Evolutionary conservation across 1,140 invertebrate genomes (phyloP).

Genomic region (Stegodyphus mimosarum): DNA sequence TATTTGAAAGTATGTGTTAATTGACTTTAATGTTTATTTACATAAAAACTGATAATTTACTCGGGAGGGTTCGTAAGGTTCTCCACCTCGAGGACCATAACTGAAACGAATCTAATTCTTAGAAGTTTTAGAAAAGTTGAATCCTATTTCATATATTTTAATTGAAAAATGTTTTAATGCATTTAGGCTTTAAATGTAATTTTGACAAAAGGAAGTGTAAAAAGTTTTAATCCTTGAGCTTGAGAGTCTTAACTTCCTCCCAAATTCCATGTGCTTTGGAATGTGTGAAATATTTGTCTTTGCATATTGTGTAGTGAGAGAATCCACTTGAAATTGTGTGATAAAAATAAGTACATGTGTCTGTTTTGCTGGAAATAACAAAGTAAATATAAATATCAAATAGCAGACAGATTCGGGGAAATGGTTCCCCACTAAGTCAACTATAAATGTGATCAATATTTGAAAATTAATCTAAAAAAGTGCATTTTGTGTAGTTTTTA

Average conservation of each 20-base stretch:
- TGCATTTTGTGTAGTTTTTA: slow-evolving; percentile 33
- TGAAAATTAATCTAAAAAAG: slow-evolving; percentile 40
- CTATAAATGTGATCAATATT: slow-evolving; percentile 43
- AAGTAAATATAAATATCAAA: slow-evolving; percentile 45
- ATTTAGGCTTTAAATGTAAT: no score
- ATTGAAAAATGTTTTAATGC: no score
- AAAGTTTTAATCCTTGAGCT: not conserved
- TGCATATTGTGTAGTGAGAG: slow-evolving; percentile 57
- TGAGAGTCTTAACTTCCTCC: slow-evolving; percentile 2
- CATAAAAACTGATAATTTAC: not conserved
- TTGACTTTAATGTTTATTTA: slow-evolving; percentile 6
- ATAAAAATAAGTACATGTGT: slow-evolving; percentile 34
- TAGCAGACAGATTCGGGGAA: slow-evolving; percentile 33
- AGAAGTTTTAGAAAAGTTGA: not conserved
- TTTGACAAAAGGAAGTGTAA: no score
- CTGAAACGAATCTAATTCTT: not conserved
- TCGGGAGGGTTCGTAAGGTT: not conserved
- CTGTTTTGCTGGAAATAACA: slow-evolving; percentile 33
- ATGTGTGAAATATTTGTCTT: slow-evolving; percentile 9
- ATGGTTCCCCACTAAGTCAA: slow-evolving; percentile 42
- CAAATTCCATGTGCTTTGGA: not conserved
- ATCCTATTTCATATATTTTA: not conserved
- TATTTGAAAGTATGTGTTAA: slow-evolving; percentile 9
- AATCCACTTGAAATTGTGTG: slow-evolving; percentile 52
- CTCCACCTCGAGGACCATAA: not conserved